A percentile compares a stretch with the other conserved stretches of the same genome.
Evolutionary conservation across 2,113 vertebrate species (phyloP).

Genomic region (Ochotona princeps): DNA sequence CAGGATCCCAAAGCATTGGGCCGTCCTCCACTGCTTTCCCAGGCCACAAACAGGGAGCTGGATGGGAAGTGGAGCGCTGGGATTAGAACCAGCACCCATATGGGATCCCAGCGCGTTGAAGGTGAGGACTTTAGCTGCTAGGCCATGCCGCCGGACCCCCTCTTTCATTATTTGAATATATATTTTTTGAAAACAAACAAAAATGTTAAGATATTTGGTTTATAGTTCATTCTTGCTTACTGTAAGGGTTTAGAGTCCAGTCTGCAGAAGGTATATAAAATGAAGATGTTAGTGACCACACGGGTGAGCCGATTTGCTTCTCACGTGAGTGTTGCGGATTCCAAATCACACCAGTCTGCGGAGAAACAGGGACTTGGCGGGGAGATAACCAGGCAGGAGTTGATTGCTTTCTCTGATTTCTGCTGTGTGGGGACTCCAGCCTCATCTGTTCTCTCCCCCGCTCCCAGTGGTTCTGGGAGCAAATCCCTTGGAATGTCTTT

Average conservation of each 20-base stretch:
- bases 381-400: neutral
- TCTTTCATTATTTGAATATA: no score
- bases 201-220: neutral
- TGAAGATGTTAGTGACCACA: neutral
- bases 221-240: neutral
- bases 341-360: neutral
- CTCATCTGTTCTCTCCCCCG: neutral
- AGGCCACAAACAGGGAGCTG: no score
- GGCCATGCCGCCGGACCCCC: no score
- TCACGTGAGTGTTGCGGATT: neutral
- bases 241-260: neutral
- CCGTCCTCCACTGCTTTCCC: no score
- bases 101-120: no score
- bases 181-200: no score
- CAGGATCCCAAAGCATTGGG: no score
- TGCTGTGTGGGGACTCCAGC: neutral
- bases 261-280: neutral
- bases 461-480: neutral
- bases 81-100: no score
- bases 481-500: neutral
- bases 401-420: neutral
- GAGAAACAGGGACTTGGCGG: neutral
- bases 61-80: no score
- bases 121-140: no score
- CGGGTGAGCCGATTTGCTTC: neutral